Evolutionary conservation across 2,888 invertebrate genomes (phyloP).

Genomic region (Oscheius sp.): DNA sequence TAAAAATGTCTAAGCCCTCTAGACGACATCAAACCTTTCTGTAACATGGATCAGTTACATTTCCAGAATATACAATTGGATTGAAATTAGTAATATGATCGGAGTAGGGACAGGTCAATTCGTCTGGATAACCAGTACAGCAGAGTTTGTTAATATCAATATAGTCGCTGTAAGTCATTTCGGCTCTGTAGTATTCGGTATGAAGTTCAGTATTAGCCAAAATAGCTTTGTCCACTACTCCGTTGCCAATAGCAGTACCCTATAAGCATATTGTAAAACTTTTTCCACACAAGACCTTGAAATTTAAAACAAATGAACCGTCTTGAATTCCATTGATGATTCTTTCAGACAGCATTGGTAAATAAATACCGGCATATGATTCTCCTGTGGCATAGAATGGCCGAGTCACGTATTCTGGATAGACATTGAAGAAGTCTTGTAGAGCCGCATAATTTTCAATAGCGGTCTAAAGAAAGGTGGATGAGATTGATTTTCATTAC

Average conservation of each 20-base stretch:
- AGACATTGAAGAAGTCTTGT: conserved; percentile 69
- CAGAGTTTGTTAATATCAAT: conserved; percentile 34
- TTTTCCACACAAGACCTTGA: conserved; percentile 31
- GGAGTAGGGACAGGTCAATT: conserved; percentile 41
- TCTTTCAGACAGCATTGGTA: conserved; percentile 41
- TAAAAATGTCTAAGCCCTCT: neutral
- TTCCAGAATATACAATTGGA: conserved; percentile 41
- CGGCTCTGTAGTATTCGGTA: conserved; percentile 54
- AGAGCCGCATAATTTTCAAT: conserved; percentile 72
- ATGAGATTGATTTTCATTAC: conserved; percentile 18
- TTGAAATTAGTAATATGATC: conserved; percentile 37
- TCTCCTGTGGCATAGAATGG: conserved; percentile 56
- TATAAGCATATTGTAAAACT: conserved; percentile 15
- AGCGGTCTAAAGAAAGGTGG: conserved; percentile 52
- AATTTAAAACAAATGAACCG: conserved; percentile 39
- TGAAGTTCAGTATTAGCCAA: conserved; percentile 51
- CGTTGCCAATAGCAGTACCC: conserved; percentile 61
- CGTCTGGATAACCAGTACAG: conserved; percentile 38
- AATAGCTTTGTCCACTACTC: conserved; percentile 47
- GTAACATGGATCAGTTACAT: conserved; percentile 42
- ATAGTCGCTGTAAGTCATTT: conserved; percentile 32
- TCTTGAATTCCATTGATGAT: conserved; percentile 42
- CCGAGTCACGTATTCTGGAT: conserved; percentile 37
- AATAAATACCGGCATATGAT: conserved; percentile 54
- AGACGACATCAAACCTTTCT: conserved; percentile 21